Conservation (phyloP, 2,797 vertebrate genomes). For the Melanotaenia pygmaea region DNA sequence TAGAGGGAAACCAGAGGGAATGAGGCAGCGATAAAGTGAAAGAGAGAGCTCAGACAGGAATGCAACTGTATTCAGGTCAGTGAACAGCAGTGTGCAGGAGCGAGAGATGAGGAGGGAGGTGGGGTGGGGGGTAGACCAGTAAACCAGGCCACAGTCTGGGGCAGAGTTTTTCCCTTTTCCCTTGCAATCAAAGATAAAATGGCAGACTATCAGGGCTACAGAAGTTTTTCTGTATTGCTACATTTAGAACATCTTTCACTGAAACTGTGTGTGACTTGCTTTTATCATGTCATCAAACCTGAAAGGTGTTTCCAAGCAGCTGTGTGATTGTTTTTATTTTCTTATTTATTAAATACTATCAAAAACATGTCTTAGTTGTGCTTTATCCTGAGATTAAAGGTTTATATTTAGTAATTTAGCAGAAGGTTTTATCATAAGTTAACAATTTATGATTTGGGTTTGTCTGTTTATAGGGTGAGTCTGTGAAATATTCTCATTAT, state of each 20-base stretch:
- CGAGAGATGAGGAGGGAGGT: conserved; percentile 34
- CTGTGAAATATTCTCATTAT: neutral
- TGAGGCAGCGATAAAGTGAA: conserved; percentile 59
- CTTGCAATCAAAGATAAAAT: too few species aligned
- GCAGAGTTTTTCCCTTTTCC: too few species aligned
- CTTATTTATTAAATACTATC: neutral
- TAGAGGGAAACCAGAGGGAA: conserved; percentile 54
- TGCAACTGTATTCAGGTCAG: conserved; percentile 84
- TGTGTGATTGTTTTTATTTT: neutral
- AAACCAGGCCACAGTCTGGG: conserved; percentile 67
- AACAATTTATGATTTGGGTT: neutral
- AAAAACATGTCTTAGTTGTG: neutral
- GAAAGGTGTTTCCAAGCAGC: conserved; percentile 30
- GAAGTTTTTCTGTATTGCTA: conserved; percentile 42
- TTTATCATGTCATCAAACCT: conserved; percentile 37
- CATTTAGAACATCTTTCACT: conserved; percentile 41
- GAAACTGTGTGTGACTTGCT: conserved; percentile 28
- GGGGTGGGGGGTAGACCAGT: conserved; percentile 59
- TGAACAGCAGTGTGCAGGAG: conserved; percentile 67
- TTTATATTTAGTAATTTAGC: neutral
- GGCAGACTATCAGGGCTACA: conserved; percentile 36
- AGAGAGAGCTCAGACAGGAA: conserved; percentile 75
- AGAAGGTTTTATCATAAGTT: neutral
- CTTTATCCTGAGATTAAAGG: neutral
- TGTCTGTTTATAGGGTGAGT: neutral